A percentile compares a stretch with the other conserved stretches of the same genome.
These are phyloP conservation scores for Zaprionus taronus DNA, from an alignment of 1,140 invertebrate genomes.

Conservation along the genomic window DNA sequence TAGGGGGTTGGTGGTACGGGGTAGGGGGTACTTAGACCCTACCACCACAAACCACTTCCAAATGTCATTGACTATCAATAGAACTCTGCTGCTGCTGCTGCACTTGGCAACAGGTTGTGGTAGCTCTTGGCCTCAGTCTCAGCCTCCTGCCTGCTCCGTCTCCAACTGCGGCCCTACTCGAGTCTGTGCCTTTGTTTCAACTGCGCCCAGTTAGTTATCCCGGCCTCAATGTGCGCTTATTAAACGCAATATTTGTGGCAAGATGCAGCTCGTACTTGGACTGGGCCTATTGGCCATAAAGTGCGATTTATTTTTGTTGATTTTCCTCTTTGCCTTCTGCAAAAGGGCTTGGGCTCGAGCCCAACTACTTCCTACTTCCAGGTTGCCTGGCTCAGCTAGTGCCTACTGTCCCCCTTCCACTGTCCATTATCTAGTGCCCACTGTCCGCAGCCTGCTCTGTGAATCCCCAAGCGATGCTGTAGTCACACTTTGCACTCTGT, in stretches of 20 bases:
- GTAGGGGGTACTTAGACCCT: conserved; percentile 42
- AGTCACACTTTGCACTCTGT: conserved; percentile 67
- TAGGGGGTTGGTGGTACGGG: background rate
- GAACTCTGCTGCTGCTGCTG: conserved; percentile 67
- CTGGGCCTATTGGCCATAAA: conserved; percentile 62
- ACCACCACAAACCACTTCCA: conserved; percentile 77
- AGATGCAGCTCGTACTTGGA: conserved; percentile 38
- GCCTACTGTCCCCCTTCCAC: conserved; percentile 16
- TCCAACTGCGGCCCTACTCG: conserved; percentile 24
- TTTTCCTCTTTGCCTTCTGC: conserved; percentile 77
- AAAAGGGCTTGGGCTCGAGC: conserved; percentile 57
- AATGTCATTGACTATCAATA: conserved; percentile 84
- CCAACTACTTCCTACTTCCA: conserved; percentile 73
- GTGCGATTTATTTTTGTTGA: conserved; percentile 83
- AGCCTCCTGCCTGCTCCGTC: conserved; percentile 11
- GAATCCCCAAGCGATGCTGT: conserved; percentile 7
- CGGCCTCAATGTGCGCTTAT: conserved; percentile 70
- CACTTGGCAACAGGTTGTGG: conserved; percentile 58
- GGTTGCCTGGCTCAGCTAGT: conserved; percentile 45
- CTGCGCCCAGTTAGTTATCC: conserved; percentile 54
- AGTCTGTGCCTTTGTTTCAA: conserved; percentile 70
- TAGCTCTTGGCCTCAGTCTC: conserved; percentile 27
- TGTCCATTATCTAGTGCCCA: conserved; percentile 6
- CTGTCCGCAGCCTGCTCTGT: conserved; percentile 1
- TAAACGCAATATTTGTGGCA: conserved; percentile 82